Base-by-base conservation (phyloP, 2,888 invertebrate species). In the Strigamia transsilvanica region DNA sequence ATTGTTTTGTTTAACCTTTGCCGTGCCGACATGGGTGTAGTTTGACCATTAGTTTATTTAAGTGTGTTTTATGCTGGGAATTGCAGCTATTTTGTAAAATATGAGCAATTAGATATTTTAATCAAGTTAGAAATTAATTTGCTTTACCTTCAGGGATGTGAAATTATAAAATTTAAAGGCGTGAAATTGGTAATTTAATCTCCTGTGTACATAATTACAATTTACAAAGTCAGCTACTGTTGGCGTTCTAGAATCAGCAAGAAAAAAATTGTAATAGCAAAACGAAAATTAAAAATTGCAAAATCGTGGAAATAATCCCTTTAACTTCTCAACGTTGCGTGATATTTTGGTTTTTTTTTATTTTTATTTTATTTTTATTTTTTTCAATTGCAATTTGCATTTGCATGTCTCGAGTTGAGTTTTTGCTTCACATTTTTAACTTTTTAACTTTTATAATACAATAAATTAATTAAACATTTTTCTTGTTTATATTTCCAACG, bases 321-420 rank as follows among this genome's bases (percentile, higher is more conserved):
- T 73, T 73, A 73, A 15, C 2, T 73, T n/a, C 15, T 5, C 46
- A 18, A 51, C 61, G 12, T 73, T 32, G 73, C 73, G 73, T 73
- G 73, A 73, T 73, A 86, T 77, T 84, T 92, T 82, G 32, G 34
- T 21, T 27, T 56, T 81, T 21, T 82, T 18, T 66, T 13, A 10
- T 15, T n/a, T 51, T 42, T 41, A 56, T 23, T 41, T 81, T 13
- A n/a, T n/a, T n/a, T n/a, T 27, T 18, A 18, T 56, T 56, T 9
- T 56, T 9, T 27, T 73, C 13, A 32, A 51, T 51, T 51, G 10
- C 7, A 51, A 10, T 73, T 73, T 32, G 5, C 12, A 27, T 12
- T 73, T n/a, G 73, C 32, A 73, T 73, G 32, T 32, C 32, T 73
- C 13, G 27, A 27, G 27, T 6, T 12, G 13, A 79, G 34, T 79